Evolutionary conservation across 2,888 invertebrate genomes (phyloP), one percentile per base, ranked within the genome.

Genomic region (Griposia aprilina): DNA sequence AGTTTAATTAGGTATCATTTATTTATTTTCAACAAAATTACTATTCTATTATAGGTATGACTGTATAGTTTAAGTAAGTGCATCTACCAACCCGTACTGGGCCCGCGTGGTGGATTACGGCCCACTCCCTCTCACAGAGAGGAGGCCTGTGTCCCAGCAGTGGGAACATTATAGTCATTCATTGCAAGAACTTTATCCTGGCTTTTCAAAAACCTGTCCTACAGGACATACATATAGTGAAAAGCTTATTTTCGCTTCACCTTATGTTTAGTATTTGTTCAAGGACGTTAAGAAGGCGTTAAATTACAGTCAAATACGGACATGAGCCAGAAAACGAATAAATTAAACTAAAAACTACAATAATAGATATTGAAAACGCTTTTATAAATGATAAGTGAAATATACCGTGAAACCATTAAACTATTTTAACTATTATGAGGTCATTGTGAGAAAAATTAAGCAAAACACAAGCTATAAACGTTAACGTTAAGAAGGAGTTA

Each of bases 361-460:
- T 68, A 17, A 23, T 36, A 52, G 15, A 50, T 10, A 36, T n/a
- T 55, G 17, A 52, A 17, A 36, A 36, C 17, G 6, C 17, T 52
- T 55, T 36, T 68, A 41, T 1, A 69, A 69, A n/a, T n/a, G 0
- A 41, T 69, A 60, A 41, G 11, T 59, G 11, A 59, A 74, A 69
- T 72, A 75, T n/a, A 59, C 59, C 62, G 57, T 65, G 41, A 66
- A 73, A 62, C 36, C 30, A 66, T 75, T 26, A 75, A 65, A 59
- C 36, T 55, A 71, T 52, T 74, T 82, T 71, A 57, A 80, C 60
- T 60, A 59, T 68, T 50, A 63, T 4, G 36, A 82, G 80, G 71
- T 84, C 82, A 82, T 48, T 76, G 45, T 76, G 73, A 83, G 82
- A 76, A 77, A 77, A 83, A 73, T 77, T 70, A 74, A 73, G 77